Conservation (phyloP, 2,113 vertebrate species). For the Aix galericulata region DNA sequence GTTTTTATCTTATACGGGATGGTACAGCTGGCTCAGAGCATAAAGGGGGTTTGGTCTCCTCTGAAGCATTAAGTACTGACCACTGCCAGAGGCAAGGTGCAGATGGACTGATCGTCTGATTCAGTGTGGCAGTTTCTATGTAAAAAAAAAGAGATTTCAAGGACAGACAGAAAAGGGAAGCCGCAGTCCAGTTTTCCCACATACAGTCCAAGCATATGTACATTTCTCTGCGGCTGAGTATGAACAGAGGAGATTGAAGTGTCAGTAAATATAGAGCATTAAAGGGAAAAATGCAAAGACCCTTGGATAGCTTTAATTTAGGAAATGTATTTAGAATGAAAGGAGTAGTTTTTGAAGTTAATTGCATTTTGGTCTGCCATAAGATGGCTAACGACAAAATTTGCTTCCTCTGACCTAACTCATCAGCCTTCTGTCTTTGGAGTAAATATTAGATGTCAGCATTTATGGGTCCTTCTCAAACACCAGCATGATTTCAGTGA, state of each 20-base stretch:
- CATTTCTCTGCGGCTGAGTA: not conserved
- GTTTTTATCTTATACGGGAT: not conserved
- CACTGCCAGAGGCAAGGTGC: not conserved
- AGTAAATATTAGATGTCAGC: conserved; percentile 17
- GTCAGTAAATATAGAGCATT: not conserved
- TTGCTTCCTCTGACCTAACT: conserved; percentile 44
- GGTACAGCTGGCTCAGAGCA: not conserved
- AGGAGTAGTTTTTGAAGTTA: not conserved
- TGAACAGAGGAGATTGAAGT: not conserved
- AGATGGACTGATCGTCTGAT: not conserved
- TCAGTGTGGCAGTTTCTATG: not conserved
- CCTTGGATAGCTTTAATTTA: not conserved
- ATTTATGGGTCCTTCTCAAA: not conserved
- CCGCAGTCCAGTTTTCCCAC: not conserved
- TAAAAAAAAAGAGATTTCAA: not conserved
- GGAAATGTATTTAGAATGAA: not conserved
- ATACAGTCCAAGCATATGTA: not conserved
- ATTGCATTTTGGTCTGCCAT: conserved; percentile 18
- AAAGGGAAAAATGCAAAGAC: not conserved
- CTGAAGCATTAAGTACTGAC: not conserved
- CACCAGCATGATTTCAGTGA: not conserved
- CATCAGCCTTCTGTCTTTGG: conserved; percentile 44
- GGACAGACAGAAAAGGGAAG: not conserved
- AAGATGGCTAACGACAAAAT: conserved; percentile 50
- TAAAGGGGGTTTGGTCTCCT: not conserved